Evolutionary conservation across 2,888 invertebrate genomes (phyloP).

Genomic region (Clepsis dumicolana): DNA sequence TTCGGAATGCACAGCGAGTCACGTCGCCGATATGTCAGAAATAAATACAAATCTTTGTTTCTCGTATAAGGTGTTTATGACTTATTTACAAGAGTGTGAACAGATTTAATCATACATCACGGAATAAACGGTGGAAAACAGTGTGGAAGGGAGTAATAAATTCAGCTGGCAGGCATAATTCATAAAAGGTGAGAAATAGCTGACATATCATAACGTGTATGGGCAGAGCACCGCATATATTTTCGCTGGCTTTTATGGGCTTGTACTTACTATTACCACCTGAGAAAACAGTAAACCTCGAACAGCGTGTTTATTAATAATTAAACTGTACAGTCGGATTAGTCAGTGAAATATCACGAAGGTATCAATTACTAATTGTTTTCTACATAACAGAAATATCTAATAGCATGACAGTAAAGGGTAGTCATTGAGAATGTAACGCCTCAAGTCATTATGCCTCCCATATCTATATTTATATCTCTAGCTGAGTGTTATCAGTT

Average conservation of each 20-base stretch:
- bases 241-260: conserved; percentile 52
- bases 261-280: conserved; percentile 46
- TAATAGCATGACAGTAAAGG: conserved; percentile 18
- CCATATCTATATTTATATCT: too few relatives aligned
- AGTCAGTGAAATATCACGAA: conserved; percentile 12
- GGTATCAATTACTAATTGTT: conserved; percentile 26
- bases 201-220: conserved; percentile 70
- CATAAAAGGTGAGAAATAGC: conserved; percentile 77
- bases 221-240: conserved; percentile 53
- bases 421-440: conserved; percentile 21
- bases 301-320: conserved; percentile 3
- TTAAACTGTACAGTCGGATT: conserved; percentile 3
- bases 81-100: conserved; percentile 62
- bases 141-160: conserved; percentile 55
- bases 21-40: conserved; percentile 52
- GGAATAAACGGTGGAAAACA: conserved; percentile 50
- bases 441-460: background rate
- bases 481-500: too few relatives aligned
- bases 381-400: conserved; percentile 33
- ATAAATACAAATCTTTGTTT: conserved; percentile 46
- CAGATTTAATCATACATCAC: conserved; percentile 53
- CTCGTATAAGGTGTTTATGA: conserved; percentile 49
- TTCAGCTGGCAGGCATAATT: conserved; percentile 60
- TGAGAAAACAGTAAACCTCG: conserved; percentile 48
- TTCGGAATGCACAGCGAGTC: conserved; percentile 68